Percentiles rank a stretch among this genome's conserved stretches.
These are phyloP conservation scores for Drosophila prostipennis DNA, from an alignment of 2,888 invertebrate genomes.

Conservation along the genomic window DNA sequence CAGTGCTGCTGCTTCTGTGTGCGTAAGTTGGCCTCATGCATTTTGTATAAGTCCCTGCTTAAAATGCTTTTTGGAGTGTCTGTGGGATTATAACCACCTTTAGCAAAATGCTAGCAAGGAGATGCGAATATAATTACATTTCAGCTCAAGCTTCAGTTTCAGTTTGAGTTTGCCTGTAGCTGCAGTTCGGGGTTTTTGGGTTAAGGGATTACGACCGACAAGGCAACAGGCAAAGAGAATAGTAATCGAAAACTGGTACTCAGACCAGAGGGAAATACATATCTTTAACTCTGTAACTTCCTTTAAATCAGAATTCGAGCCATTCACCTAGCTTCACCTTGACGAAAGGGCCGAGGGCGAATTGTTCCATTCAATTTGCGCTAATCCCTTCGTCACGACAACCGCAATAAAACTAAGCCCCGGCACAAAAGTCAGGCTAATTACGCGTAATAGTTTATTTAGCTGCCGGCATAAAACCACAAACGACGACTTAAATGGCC, in stretches of 20 bases:
- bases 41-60: conserved; percentile 42
- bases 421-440: conserved; percentile 47
- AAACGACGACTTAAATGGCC: conserved; percentile 56
- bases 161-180: not conserved
- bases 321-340: conserved; percentile 6
- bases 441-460: conserved; percentile 60
- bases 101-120: conserved; percentile 21
- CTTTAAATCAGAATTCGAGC: conserved; percentile 1
- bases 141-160: conserved; percentile 16
- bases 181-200: conserved; percentile 14
- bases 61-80: conserved; percentile 51
- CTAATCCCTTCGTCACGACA: conserved; percentile 53
- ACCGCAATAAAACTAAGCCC: conserved; percentile 26
- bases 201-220: not conserved
- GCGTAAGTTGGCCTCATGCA: conserved; percentile 29
- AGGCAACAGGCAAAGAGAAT: conserved; percentile 12
- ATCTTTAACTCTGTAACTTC: not conserved
- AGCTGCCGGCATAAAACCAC: conserved; percentile 47
- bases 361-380: conserved; percentile 54
- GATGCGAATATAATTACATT: conserved; percentile 45
- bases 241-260: not conserved
- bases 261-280: not conserved
- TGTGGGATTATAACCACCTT: conserved; percentile 35
- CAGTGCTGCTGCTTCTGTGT: conserved; percentile 7
- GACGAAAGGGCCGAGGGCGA: conserved; percentile 1